A percentile compares a stretch with the other conserved stretches of the same genome.
These are phyloP conservation scores for Brachyalestes nurse DNA, from an alignment of 2,797 vertebrate species.

Conservation along the genomic window DNA sequence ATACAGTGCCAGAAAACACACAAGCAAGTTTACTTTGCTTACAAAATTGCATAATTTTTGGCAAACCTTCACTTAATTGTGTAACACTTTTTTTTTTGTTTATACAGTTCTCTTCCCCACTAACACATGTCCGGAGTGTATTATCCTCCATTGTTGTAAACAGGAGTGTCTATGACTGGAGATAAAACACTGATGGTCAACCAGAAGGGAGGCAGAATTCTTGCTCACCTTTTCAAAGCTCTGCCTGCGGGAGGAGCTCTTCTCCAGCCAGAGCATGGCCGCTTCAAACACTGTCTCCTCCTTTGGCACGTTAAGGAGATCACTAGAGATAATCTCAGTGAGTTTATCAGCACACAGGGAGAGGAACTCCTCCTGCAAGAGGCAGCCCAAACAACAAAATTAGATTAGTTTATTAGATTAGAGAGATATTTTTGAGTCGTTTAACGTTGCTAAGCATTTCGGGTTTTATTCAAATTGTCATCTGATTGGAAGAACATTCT, in stretches of 20 bases:
- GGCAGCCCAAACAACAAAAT: not conserved
- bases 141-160: not conserved
- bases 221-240: slow-evolving; percentile 82
- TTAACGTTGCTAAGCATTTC: not conserved
- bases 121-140: not conserved
- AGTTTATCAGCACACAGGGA: slow-evolving; percentile 83
- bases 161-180: not conserved
- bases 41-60: not conserved
- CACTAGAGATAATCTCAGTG: slow-evolving; percentile 80
- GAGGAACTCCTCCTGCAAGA: slow-evolving; percentile 80
- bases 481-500: not conserved
- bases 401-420: not conserved
- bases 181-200: not conserved
- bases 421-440: no score
- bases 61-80: not conserved
- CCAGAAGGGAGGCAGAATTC: not conserved
- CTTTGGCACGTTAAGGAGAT: slow-evolving; percentile 77
- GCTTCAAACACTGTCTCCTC: slow-evolving; percentile 84
- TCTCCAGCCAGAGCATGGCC: slow-evolving; percentile 78
- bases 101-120: not conserved
- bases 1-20: no score
- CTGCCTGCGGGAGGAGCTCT: slow-evolving; percentile 74
- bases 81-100: not conserved
- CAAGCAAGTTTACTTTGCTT: no score
- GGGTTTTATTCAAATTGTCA: no score